Evolutionary conservation across 2,113 vertebrate species (phyloP), one percentile per base, ranked within the genome.

Genomic region (Hippopotamus amphibius): DNA sequence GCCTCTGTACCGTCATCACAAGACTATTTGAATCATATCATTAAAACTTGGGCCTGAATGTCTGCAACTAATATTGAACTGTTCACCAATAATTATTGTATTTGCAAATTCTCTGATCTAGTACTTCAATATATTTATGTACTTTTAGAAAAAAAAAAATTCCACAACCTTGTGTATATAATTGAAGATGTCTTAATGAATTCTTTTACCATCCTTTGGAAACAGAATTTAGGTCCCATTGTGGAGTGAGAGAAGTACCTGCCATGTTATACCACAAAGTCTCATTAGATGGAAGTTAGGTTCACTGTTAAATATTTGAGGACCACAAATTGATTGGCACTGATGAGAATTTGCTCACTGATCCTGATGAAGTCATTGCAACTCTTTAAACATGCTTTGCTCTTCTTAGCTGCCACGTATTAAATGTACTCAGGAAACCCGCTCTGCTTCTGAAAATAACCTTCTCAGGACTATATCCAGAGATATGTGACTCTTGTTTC

Each of bases 1-100:
- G 17, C 96, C n/a, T 86, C 91, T 84, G 7, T 68, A 57, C 76
- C 69, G 68, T 86, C 41, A 94, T 92, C 66, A 41, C n/a, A 72
- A 65, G 33, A 21, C 4, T 19, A 57, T 88, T 82, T 92, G 33
- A 74, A 76, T 79, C 68, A 22, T 6, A 16, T 48, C 37, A 71
- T 66, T 71, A 92, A 95, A 90, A 46, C 74, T 74, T 94, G 43
- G 43, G 46, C 68, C 48, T 83, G 6, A 90, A 71, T 94, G 87
- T 94, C 28, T 88, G 12, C 19, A 97, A 37, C n/a, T 33, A 43
- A 41, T 61, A 7, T 88, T 81, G 24, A 15, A 46, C 12, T 89
- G 8, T 55, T 82, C 21, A 41, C 19, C 11, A 68, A 15, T 22
- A 90, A 50, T 57, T 72, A 46, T 55, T 86, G 48, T 76, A 59